phyloP scores from a whole-genome alignment of 2,797 vertebrate genomes.

The Argyrosomus regius region DNA sequence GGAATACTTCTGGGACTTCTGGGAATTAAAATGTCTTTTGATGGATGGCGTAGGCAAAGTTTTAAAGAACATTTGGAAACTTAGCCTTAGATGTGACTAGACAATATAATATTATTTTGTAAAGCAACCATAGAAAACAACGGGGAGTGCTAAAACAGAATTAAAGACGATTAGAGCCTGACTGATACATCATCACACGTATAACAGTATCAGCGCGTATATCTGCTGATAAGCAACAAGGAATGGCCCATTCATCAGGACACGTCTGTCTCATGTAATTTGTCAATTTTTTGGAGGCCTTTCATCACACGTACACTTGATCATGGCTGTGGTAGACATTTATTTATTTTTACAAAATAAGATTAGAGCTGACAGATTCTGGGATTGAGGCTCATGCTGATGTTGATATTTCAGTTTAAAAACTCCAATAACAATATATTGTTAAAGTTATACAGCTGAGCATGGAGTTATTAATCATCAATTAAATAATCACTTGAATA shows the following conservation, averaged over 20 bases:
- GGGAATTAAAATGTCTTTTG: neutral
- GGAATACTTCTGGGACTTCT: neutral
- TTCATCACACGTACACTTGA: too few species aligned
- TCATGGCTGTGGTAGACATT: neutral
- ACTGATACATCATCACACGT: neutral
- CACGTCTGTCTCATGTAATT: neutral
- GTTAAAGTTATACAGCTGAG: neutral
- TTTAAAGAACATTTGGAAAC: neutral
- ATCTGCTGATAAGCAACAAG: neutral
- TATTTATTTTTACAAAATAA: too few species aligned
- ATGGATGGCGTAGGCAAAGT: neutral
- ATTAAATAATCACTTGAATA: neutral
- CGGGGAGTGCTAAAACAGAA: too few species aligned
- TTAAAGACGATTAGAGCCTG: neutral
- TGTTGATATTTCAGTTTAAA: neutral
- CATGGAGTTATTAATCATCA: neutral
- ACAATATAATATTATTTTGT: too few species aligned
- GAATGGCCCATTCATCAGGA: too few species aligned
- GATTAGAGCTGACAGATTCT: too few species aligned
- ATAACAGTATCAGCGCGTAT: too few species aligned
- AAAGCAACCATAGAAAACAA: neutral
- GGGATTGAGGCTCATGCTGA: neutral
- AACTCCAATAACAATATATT: neutral
- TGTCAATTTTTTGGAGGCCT: neutral
- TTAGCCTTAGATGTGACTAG: too few species aligned